These are phyloP conservation scores for Euclidia mi DNA, from an alignment of 2,888 invertebrate genomes.

Conservation along the genomic window DNA sequence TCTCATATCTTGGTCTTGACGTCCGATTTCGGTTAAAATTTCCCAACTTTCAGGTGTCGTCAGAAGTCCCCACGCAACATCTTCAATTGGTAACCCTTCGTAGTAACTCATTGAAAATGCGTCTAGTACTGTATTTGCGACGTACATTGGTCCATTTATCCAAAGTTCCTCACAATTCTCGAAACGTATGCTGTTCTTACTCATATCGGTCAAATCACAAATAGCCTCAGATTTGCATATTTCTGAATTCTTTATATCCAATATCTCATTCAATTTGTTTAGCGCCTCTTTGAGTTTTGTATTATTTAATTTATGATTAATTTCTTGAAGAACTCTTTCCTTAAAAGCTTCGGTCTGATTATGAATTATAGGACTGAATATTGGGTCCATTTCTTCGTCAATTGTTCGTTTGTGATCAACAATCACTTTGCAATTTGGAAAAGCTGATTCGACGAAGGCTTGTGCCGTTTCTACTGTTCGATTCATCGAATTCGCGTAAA, in stretches of 20 bases:
- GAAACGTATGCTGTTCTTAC: slow-evolving; percentile 20
- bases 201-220: slow-evolving; percentile 35
- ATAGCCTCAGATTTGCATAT: slow-evolving; percentile 36
- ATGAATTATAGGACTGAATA: slow-evolving; percentile 24
- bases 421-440: slow-evolving; percentile 9
- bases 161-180: slow-evolving; percentile 17
- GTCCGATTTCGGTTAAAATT: slow-evolving; percentile 28
- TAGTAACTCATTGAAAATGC: slow-evolving; percentile 40
- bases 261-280: slow-evolving; percentile 32
- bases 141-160: slow-evolving; percentile 19
- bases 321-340: slow-evolving; percentile 20
- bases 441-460: slow-evolving; percentile 13
- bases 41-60: slow-evolving; percentile 29
- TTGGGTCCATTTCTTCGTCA: slow-evolving; percentile 20
- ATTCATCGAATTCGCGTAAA: slow-evolving; percentile 14
- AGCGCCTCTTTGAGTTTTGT: slow-evolving; percentile 15
- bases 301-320: slow-evolving; percentile 22
- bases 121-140: slow-evolving; percentile 25
- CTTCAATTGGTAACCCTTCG: slow-evolving; percentile 22
- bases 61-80: slow-evolving; percentile 46
- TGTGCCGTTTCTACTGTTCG: slow-evolving; percentile 15
- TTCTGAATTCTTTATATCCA: slow-evolving; percentile 34
- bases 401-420: slow-evolving; percentile 4
- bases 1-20: slow-evolving; percentile 34
- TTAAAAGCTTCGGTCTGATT: slow-evolving; percentile 31